Evolutionary conservation across 2,113 vertebrate genomes (phyloP), one percentile per base, ranked within the genome.

Genomic region (Equus przewalskii): DNA sequence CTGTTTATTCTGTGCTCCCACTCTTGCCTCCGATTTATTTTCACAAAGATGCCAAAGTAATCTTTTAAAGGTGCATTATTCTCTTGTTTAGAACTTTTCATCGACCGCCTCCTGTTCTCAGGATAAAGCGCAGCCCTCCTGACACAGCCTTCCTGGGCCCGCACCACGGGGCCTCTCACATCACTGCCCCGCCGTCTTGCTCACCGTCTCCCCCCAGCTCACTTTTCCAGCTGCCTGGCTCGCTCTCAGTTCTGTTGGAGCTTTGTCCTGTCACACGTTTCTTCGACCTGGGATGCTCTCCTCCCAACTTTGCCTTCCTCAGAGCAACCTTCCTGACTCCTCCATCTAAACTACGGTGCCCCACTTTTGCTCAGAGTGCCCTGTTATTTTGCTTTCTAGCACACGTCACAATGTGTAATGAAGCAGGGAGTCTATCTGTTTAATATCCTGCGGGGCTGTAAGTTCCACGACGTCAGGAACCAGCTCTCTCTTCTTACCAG

Each of bases 11-110:
- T 21, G 28, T 70, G 56, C 51, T 69, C 87, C 73, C 6, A 10
- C 30, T 60, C 82, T 36, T 62, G 65, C 21, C 70, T 7, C 41
- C 22, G 41, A 58, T 54, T 87, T 73, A 86, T 54, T 85, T 88
- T 81, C 64, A 73, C 73, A 89, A 91, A 80, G 79, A 69, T 85
- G 44, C 60, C 86, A 73, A 81, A 67, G 15, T 21, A 21, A 70
- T 86, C 24, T 85, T 79, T 51, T 67, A 24, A 86, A 97, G 87
- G 56, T 24, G 21, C 21, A 22, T 56, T 78, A 28, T 64, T 73
- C 33, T 76, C 70, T 76, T 78, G 24, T 69, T 95, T 60, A 41
- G 76, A 97, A 83, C 72, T 21, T 86, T 85, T 30, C n/a, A n/a
- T 18, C 8, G 5, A 16, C 46, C 87, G 16, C 73, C 33, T 28